Evolutionary conservation across 2,113 vertebrate species (phyloP).

Genomic region (Gopherus evgoodei): DNA sequence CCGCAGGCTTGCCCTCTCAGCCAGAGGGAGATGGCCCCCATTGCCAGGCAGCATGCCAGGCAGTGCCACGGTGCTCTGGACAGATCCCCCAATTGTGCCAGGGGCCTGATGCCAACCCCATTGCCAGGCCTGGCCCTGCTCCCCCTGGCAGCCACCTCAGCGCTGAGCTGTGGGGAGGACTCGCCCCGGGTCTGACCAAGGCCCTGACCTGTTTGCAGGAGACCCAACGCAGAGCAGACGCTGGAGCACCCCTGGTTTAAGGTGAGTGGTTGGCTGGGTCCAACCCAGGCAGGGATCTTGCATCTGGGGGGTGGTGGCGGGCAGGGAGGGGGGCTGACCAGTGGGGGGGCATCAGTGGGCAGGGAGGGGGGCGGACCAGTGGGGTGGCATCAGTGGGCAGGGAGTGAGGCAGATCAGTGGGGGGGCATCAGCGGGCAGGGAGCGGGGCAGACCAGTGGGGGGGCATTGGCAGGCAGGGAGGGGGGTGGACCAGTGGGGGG

Average conservation of each 20-base stretch:
- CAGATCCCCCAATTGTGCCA: accelerated
- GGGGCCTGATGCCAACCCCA: not conserved
- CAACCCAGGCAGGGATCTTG: not conserved
- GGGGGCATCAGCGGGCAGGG: not conserved
- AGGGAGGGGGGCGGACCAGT: too few species aligned
- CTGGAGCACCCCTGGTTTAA: constrained; percentile 98
- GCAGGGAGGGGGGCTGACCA: not conserved
- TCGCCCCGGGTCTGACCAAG: not conserved
- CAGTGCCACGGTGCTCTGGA: too few species aligned
- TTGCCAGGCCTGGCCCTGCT: too few species aligned
- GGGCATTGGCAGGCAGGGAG: not conserved
- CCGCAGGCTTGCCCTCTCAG: too few species aligned
- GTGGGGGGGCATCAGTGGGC: too few species aligned
- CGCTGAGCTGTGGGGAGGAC: too few species aligned
- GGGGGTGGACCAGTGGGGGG: not conserved
- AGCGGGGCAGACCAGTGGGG: not conserved
- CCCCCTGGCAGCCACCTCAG: too few species aligned
- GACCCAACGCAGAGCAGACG: constrained; percentile 91
- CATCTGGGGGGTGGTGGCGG: accelerated
- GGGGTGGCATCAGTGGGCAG: too few species aligned
- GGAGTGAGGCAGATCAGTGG: not conserved
- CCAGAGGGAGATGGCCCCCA: too few species aligned
- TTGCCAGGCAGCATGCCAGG: too few species aligned
- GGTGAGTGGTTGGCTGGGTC: constrained; percentile 76
- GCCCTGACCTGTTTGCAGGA: constrained; percentile 78